phyloP scores from a whole-genome alignment of 2,113 vertebrate genomes.

The Ochotona curzoniae region DNA sequence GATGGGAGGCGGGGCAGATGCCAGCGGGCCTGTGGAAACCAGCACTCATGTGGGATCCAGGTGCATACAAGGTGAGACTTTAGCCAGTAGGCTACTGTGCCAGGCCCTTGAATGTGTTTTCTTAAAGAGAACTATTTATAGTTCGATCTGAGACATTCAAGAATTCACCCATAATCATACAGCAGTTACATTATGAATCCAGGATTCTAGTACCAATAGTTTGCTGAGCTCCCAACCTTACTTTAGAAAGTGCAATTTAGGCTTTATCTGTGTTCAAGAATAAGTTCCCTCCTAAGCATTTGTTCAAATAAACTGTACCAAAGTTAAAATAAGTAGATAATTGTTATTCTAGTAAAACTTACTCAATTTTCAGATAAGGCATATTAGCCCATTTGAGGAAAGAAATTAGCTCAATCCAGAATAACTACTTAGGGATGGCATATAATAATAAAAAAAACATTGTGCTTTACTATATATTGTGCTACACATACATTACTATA shows the following conservation, averaged over 20 bases:
- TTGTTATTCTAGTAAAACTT: background rate
- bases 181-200: background rate
- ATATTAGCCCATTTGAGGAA: background rate
- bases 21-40: too few relatives aligned
- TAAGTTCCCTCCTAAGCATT: background rate
- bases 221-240: background rate
- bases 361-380: constrained; percentile 23
- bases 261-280: constrained; percentile 25
- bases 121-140: background rate
- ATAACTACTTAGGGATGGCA: background rate
- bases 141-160: background rate
- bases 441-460: background rate
- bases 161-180: background rate
- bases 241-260: background rate
- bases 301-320: background rate
- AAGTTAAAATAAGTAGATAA: constrained; percentile 28
- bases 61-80: too few relatives aligned
- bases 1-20: too few relatives aligned
- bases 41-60: too few relatives aligned
- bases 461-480: background rate
- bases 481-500: background rate
- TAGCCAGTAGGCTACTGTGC: too few relatives aligned
- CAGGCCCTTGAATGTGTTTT: background rate
- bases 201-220: background rate
- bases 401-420: background rate